phyloP scores from a whole-genome alignment of 2,113 vertebrate genomes.

The Prunella himalayana region DNA sequence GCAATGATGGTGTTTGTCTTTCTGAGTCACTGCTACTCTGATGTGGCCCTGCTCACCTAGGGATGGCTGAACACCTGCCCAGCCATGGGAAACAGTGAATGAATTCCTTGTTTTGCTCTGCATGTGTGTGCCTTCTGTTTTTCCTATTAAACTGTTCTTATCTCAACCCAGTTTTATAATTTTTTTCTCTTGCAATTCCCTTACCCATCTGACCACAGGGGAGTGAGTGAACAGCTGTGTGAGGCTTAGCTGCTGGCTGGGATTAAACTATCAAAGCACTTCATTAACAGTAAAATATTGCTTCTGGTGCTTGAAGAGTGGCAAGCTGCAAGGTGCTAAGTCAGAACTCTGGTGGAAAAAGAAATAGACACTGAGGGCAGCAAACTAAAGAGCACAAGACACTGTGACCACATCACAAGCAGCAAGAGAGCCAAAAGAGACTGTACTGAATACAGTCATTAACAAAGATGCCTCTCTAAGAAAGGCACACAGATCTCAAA shows the following conservation, averaged over 20 bases:
- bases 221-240: neutral
- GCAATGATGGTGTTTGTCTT: neutral
- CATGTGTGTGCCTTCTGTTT: neutral
- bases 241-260: neutral
- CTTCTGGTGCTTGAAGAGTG: neutral
- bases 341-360: neutral
- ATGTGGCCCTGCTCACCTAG: neutral
- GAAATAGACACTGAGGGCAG: neutral
- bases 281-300: neutral
- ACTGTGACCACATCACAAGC: neutral
- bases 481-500: neutral
- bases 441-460: neutral
- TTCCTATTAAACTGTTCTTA: neutral
- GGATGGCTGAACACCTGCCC: neutral
- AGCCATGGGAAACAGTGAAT: neutral
- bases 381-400: neutral
- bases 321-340: neutral
- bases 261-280: neutral
- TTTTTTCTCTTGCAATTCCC: neutral
- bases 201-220: neutral
- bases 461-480: neutral
- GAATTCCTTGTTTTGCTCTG: neutral
- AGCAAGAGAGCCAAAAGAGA: neutral
- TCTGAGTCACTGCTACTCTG: accelerated
- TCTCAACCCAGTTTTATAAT: neutral